Evolutionary conservation across 2,113 vertebrate genomes (phyloP).

Genomic region (Ptychochromis oligacanthus): DNA sequence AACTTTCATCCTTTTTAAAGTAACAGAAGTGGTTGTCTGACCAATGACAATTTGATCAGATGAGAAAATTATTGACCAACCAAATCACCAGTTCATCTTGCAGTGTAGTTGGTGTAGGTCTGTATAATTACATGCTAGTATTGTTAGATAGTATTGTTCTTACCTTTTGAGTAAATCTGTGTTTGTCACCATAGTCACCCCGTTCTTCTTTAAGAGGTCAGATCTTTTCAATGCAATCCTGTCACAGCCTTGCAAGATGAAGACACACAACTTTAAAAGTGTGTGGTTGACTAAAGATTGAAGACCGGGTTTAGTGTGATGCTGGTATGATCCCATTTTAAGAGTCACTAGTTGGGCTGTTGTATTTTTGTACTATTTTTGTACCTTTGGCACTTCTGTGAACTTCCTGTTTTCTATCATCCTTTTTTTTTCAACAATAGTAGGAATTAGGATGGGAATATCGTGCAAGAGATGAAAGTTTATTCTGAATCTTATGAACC

Average conservation of each 20-base stretch:
- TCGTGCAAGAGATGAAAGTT: not conserved
- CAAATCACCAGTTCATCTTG: not conserved
- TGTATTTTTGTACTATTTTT: too few relatives aligned
- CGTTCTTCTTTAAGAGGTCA: not conserved
- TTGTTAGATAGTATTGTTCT: not conserved
- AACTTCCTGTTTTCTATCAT: not conserved
- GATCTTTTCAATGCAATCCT: not conserved
- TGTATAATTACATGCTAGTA: not conserved
- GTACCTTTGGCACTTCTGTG: not conserved
- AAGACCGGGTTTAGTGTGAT: not conserved
- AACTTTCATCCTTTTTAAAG: too few relatives aligned
- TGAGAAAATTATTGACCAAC: too few relatives aligned
- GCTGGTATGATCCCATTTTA: not conserved
- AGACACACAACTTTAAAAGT: constrained; percentile 4
- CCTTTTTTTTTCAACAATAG: not conserved
- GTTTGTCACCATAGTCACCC: not conserved
- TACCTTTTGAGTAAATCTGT: not conserved
- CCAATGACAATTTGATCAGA: too few relatives aligned
- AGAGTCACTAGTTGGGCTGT: not conserved
- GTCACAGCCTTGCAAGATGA: not conserved
- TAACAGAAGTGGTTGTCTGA: too few relatives aligned
- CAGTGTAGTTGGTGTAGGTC: not conserved
- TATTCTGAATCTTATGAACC: not conserved
- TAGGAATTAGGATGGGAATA: not conserved
- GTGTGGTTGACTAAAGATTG: not conserved